Percentiles rank a stretch among this genome's conserved stretches.
Conservation (phyloP, 2,113 vertebrate species). For the Rhabdomys dilectus region DNA sequence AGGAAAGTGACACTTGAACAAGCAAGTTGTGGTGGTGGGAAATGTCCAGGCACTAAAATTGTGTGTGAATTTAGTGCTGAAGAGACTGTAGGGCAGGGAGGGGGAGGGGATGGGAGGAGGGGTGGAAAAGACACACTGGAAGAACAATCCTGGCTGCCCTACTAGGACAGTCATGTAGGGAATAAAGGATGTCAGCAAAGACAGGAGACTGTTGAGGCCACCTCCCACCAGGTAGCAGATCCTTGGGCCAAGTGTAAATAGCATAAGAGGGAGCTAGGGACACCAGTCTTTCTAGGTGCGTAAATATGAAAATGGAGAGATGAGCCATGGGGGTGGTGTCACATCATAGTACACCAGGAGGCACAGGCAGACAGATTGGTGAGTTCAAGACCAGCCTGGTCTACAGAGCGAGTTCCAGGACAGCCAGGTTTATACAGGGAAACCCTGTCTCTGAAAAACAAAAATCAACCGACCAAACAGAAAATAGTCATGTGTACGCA, state of each 20-base stretch:
- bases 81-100: neutral
- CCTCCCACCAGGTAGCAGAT: neutral
- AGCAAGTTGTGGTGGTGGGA: neutral
- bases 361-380: neutral
- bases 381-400: no score
- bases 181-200: neutral
- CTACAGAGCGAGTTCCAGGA: neutral
- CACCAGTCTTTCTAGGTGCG: neutral
- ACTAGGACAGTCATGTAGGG: neutral
- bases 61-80: neutral
- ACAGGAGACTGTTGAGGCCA: neutral
- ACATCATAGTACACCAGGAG: neutral
- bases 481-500: neutral
- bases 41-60: neutral
- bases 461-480: neutral
- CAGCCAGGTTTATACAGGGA: neutral
- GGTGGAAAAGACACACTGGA: neutral
- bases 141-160: neutral
- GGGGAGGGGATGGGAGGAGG: no score
- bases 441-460: neutral
- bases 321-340: neutral
- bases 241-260: neutral
- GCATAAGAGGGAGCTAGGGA: neutral
- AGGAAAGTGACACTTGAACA: neutral
- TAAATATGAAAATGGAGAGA: constrained; percentile 20